Evolutionary conservation across 2,888 invertebrate species (phyloP).

Genomic region (Drosophila ustulata): DNA sequence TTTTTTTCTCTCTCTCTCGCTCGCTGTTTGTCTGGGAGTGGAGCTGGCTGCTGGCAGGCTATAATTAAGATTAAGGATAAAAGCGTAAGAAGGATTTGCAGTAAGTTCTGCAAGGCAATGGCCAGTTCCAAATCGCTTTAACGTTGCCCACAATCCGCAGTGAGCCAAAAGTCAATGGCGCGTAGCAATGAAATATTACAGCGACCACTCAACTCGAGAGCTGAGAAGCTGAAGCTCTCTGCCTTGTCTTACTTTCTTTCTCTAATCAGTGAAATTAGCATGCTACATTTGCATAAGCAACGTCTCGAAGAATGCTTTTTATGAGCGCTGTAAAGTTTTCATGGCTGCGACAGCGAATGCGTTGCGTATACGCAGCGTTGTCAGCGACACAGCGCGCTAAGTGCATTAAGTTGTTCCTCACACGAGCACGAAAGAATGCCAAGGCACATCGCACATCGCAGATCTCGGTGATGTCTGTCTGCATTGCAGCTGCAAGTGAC

Average conservation of each 20-base stretch:
- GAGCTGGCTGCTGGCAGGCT: constrained; percentile 65
- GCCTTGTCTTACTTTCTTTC: constrained; percentile 20
- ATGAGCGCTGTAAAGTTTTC: constrained; percentile 45
- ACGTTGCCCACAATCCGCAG: constrained; percentile 45
- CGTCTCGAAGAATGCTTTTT: constrained; percentile 41
- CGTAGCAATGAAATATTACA: constrained; percentile 75
- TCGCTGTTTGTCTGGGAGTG: constrained; percentile 46
- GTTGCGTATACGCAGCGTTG: constrained; percentile 55
- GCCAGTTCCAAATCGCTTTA: constrained; percentile 71
- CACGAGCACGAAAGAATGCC: constrained; percentile 56
- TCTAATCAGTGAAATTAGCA: constrained; percentile 76
- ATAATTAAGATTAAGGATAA: constrained; percentile 84
- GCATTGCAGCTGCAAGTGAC: constrained; percentile 73
- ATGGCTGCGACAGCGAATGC: constrained; percentile 48
- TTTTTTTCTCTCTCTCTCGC: constrained; percentile 16
- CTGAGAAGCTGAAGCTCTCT: constrained; percentile 4
- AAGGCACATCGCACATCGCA: constrained; percentile 40
- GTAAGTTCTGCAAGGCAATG: constrained; percentile 52
- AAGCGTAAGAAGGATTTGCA: constrained; percentile 83
- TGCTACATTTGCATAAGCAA: constrained; percentile 68
- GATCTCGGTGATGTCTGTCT: neutral
- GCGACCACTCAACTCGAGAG: constrained; percentile 48
- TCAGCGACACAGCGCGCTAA: constrained; percentile 73
- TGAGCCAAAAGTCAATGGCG: constrained; percentile 72
- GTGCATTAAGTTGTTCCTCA: constrained; percentile 84